Evolutionary conservation across 2,888 invertebrate species (phyloP).

Genomic region (Yponomeuta sedellus): DNA sequence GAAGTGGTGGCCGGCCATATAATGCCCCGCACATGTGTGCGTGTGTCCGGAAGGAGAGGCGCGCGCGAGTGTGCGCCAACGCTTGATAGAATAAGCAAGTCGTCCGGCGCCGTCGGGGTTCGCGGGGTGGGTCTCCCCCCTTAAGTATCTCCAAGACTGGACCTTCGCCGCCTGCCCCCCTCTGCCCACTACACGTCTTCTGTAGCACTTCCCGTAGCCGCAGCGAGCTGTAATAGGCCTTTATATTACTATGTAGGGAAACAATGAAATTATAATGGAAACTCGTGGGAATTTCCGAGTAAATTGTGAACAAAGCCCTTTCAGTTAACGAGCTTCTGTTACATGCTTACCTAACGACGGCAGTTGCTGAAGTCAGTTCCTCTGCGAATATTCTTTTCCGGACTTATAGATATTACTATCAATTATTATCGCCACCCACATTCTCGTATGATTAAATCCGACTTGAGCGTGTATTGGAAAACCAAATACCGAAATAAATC

Average conservation of each 20-base stretch:
- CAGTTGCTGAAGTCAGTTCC: too few relatives aligned
- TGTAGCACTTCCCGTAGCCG: conserved; percentile 68
- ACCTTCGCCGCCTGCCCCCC: conserved; percentile 47
- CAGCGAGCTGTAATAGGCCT: conserved; percentile 66
- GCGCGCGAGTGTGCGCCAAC: conserved; percentile 57
- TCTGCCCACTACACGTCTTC: conserved; percentile 71
- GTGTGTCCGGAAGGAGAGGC: conserved; percentile 37
- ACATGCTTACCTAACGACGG: background rate
- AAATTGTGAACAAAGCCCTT: background rate
- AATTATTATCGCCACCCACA: background rate
- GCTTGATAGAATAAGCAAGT: conserved; percentile 78
- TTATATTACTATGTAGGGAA: conserved; percentile 58
- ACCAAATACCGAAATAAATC: conserved; percentile 12
- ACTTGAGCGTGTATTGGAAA: background rate
- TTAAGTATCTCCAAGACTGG: conserved; percentile 72
- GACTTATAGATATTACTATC: too few relatives aligned
- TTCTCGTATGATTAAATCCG: background rate
- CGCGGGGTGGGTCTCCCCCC: conserved; percentile 43
- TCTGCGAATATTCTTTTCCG: too few relatives aligned
- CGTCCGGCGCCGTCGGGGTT: conserved; percentile 59
- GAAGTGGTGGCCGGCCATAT: conserved; percentile 76
- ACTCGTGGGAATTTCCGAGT: conserved; percentile 13
- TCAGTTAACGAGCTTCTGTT: background rate
- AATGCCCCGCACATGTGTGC: conserved; percentile 59
- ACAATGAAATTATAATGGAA: conserved; percentile 34